phyloP scores from a whole-genome alignment of 2,888 invertebrate species.

The Xanthostigma xanthostigma region DNA sequence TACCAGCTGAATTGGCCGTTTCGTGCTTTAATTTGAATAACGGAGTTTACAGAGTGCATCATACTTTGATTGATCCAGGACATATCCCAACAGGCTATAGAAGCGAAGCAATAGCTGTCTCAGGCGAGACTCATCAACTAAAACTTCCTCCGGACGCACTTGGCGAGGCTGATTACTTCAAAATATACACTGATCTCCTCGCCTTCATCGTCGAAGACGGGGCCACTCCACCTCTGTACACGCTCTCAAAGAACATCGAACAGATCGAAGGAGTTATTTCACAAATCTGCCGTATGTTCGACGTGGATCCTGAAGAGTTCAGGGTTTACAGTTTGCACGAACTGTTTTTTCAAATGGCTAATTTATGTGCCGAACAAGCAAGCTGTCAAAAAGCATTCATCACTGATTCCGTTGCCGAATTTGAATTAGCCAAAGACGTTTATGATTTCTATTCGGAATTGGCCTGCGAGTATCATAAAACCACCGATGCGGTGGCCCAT shows the following conservation, averaged over 20 bases:
- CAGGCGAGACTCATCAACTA: slow-evolving; percentile 31
- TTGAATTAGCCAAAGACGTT: slow-evolving; percentile 25
- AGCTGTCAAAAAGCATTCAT: neutral
- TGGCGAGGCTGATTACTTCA: slow-evolving; percentile 20
- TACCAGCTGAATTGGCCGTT: slow-evolving; percentile 38
- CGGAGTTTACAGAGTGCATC: slow-evolving; percentile 29
- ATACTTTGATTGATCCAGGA: slow-evolving; percentile 30
- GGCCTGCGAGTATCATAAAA: slow-evolving; percentile 30
- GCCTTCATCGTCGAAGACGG: slow-evolving; percentile 23
- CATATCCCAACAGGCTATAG: slow-evolving; percentile 29
- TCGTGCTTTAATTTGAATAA: slow-evolving; percentile 29
- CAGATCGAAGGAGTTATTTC: slow-evolving; percentile 22
- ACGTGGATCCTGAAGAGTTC: slow-evolving; percentile 16
- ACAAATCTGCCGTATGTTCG: slow-evolving; percentile 15
- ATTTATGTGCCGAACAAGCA: slow-evolving; percentile 10
- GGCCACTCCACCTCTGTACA: slow-evolving; percentile 29
- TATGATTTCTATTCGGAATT: slow-evolving; percentile 22
- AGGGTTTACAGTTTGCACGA: slow-evolving; percentile 23
- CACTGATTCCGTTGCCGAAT: slow-evolving; percentile 16
- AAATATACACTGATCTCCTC: slow-evolving; percentile 27
- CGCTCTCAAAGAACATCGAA: slow-evolving; percentile 20
- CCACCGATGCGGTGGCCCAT: slow-evolving; percentile 22
- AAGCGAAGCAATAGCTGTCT: slow-evolving; percentile 27
- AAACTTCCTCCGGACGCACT: slow-evolving; percentile 27
- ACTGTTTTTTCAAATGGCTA: slow-evolving; percentile 22